A percentile compares a stretch with the other conserved stretches of the same genome.
These are phyloP conservation scores for Caenorhabditis sp. DNA, from an alignment of 2,888 invertebrate genomes.

Conservation along the genomic window DNA sequence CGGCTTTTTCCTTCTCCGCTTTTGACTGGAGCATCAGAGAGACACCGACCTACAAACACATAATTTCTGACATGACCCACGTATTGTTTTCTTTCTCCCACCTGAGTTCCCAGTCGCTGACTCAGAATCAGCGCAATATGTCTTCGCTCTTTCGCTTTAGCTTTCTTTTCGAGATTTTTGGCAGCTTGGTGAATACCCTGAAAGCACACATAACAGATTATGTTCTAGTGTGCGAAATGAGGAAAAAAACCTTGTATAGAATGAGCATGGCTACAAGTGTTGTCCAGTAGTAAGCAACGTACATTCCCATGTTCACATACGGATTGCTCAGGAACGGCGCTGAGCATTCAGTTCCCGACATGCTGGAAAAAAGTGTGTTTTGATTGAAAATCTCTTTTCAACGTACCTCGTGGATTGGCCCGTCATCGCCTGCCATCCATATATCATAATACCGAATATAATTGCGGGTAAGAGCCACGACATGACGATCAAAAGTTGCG, in stretches of 20 bases:
- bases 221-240: conserved; percentile 7
- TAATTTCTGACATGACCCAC: conserved; percentile 14
- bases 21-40: conserved; percentile 76
- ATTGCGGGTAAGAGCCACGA: conserved; percentile 78
- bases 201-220: conserved; percentile 29
- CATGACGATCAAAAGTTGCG: conserved; percentile 71
- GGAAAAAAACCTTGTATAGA: conserved; percentile 72
- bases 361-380: conserved; percentile 56
- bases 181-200: conserved; percentile 78
- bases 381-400: background rate
- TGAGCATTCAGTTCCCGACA: conserved; percentile 72
- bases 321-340: conserved; percentile 78
- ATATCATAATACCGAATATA: conserved; percentile 79
- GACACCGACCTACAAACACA: conserved; percentile 74
- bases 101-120: conserved; percentile 77
- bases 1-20: conserved; percentile 63
- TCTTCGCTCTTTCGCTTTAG: conserved; percentile 76
- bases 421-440: conserved; percentile 77
- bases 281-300: conserved; percentile 79
- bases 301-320: conserved; percentile 79
- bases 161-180: conserved; percentile 77
- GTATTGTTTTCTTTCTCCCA: conserved; percentile 40
- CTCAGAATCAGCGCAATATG: conserved; percentile 77
- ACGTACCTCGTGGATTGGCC: conserved; percentile 58
- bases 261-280: conserved; percentile 79